phyloP scores from a whole-genome alignment of 2,797 vertebrate genomes.

The Tarsius wallacei region DNA sequence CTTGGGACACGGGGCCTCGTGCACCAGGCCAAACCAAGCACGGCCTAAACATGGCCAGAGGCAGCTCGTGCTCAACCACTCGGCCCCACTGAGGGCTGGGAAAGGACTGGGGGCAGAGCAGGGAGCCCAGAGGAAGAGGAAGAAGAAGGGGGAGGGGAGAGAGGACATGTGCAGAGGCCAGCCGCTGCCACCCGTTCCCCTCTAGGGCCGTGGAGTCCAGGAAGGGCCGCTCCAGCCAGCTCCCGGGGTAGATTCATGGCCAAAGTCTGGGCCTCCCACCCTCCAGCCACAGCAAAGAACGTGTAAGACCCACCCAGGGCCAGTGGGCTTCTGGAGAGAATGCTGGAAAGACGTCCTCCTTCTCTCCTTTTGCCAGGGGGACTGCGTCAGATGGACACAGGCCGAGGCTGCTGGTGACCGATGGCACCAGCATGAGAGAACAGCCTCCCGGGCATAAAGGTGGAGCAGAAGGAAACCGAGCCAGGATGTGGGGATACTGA shows the following conservation, averaged over 20 bases:
- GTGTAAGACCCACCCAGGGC: rapidly evolving
- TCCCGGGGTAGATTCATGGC: neutral
- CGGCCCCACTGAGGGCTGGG: neutral
- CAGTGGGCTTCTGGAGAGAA: too few relatives aligned
- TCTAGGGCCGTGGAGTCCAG: neutral
- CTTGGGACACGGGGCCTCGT: neutral
- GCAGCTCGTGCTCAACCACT: neutral
- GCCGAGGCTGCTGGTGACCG: neutral
- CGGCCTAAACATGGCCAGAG: rapidly evolving
- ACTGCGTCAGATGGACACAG: neutral
- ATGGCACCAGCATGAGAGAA: neutral
- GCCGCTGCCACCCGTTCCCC: neutral
- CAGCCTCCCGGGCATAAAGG: neutral
- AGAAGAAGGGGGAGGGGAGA: too few relatives aligned
- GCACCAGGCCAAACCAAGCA: neutral
- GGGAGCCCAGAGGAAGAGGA: neutral
- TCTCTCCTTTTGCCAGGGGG: neutral
- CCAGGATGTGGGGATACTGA: rapidly evolving
- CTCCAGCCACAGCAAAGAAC: neutral
- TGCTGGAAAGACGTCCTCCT: neutral
- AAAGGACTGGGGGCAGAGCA: neutral
- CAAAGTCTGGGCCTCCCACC: neutral
- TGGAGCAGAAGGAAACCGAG: too few relatives aligned
- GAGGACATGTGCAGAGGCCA: rapidly evolving
- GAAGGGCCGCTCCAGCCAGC: neutral